A percentile compares a stretch with the other conserved stretches of the same genome.
Conservation (phyloP, 2,797 vertebrate species). For the Trachops cirrhosus region DNA sequence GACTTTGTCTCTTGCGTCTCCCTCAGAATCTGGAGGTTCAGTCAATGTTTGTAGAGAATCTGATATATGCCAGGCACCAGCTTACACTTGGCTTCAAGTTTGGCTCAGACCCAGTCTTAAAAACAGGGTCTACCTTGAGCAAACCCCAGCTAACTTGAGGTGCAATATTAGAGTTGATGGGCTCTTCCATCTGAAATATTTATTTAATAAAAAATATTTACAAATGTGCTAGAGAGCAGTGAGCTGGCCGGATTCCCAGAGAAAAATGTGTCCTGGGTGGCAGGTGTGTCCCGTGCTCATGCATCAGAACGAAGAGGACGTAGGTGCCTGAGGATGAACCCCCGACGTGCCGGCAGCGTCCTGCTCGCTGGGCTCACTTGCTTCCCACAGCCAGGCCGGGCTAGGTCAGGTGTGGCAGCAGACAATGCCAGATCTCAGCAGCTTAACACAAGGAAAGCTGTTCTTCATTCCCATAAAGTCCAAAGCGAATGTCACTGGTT, state of each 20-base stretch:
- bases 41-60: not conserved
- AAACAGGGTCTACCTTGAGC: not conserved
- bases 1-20: not conserved
- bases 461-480: not conserved
- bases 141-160: not conserved
- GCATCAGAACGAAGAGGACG: not conserved
- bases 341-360: rapidly evolving
- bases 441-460: not conserved
- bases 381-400: not conserved
- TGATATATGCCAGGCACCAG: not conserved
- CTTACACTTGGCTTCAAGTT: not conserved
- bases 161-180: not conserved
- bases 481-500: not conserved
- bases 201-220: constrained; percentile 14
- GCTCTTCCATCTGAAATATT: not conserved
- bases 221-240: not conserved
- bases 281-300: not conserved
- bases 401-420: not conserved
- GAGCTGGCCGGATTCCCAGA: not conserved
- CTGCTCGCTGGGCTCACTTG: not conserved
- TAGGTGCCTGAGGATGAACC: rapidly evolving
- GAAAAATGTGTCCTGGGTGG: not conserved
- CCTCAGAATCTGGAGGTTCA: not conserved
- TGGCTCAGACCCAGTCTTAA: not conserved
- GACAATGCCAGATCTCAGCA: not conserved